phyloP scores from a whole-genome alignment of 2,888 invertebrate genomes.

The Ichneumon xanthorius region DNA sequence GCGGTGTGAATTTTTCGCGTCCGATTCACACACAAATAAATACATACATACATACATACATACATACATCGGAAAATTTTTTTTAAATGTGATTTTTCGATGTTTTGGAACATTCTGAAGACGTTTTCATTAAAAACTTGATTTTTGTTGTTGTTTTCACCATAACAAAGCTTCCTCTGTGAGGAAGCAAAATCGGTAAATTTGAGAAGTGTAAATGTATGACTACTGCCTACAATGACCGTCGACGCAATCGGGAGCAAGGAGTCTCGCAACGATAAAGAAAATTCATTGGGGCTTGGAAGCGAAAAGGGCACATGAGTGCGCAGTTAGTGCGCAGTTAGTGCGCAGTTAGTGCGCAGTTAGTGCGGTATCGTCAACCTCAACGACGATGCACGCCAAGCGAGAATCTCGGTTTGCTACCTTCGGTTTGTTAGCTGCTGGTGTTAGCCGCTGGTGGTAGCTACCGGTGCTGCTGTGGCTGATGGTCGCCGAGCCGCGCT shows the following conservation, averaged over 20 bases:
- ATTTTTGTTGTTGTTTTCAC: no score
- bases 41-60: no score
- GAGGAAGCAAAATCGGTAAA: no score
- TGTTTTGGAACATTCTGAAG: no score
- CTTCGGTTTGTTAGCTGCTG: no score
- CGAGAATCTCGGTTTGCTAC: slow-evolving; percentile 42
- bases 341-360: not conserved
- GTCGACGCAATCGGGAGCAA: not conserved
- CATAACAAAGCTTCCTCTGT: no score
- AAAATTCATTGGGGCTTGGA: not conserved
- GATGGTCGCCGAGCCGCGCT: slow-evolving; percentile 55
- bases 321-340: no score
- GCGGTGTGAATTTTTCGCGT: no score
- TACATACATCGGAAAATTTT: no score
- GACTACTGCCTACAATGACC: not conserved
- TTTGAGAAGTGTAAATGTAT: not conserved
- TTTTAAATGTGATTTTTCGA: no score
- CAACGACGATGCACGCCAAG: slow-evolving; percentile 30
- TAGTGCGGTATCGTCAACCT: slow-evolving; percentile 41
- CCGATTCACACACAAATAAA: no score
- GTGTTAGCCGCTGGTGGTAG: slow-evolving; percentile 25
- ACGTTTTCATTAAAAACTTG: no score
- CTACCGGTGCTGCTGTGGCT: slow-evolving; percentile 47
- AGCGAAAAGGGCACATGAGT: not conserved
- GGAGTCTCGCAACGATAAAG: not conserved